A percentile compares a stretch with the other conserved stretches of the same genome.
phyloP scores from a whole-genome alignment of 2,113 vertebrate genomes.

The Phainopepla nitens region DNA sequence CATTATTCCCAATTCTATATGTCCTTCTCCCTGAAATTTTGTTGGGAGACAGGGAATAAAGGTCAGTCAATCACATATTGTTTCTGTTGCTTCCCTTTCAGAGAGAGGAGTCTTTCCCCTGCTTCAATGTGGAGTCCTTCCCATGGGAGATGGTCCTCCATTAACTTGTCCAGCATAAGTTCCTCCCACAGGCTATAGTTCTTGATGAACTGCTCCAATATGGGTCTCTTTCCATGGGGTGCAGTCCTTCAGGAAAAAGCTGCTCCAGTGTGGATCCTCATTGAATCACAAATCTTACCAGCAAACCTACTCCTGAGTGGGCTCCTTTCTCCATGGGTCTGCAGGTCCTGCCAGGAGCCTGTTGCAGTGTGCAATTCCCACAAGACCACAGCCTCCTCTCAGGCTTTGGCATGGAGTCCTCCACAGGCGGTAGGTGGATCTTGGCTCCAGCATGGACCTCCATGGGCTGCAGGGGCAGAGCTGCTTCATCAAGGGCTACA shows the following conservation, averaged over 20 bases:
- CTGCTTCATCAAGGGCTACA: neutral
- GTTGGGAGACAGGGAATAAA: neutral
- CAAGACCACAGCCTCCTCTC: neutral
- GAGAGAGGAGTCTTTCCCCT: neutral
- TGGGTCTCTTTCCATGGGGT: neutral
- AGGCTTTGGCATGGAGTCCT: neutral
- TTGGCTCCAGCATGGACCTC: neutral
- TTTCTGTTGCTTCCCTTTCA: neutral
- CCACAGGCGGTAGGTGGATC: neutral
- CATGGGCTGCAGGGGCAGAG: neutral
- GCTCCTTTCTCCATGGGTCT: fast-evolving
- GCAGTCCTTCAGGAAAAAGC: neutral
- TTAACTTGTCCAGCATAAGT: neutral
- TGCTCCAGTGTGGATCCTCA: neutral
- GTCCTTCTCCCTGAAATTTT: neutral
- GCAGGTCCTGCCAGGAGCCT: neutral
- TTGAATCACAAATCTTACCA: neutral
- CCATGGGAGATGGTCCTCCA: neutral
- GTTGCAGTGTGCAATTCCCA: neutral
- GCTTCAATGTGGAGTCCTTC: neutral
- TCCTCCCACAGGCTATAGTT: neutral
- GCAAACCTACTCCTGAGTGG: neutral
- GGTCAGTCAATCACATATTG: neutral
- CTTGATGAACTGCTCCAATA: neutral
- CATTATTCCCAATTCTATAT: fast-evolving